Evolutionary conservation across 2,113 vertebrate species (phyloP).

Genomic region (Brienomyrus longianalis): DNA sequence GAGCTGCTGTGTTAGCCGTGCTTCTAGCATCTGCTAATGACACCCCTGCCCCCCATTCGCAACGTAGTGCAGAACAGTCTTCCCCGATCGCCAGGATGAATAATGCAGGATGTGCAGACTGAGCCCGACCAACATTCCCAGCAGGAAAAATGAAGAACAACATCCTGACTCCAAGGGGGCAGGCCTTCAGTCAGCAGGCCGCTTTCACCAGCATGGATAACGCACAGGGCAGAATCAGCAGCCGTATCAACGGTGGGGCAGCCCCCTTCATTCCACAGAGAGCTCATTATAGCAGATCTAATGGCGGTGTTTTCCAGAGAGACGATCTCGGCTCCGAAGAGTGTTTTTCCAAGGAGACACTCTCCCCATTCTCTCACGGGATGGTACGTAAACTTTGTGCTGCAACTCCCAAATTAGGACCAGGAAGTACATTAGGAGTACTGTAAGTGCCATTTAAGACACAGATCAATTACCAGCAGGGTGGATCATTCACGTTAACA

Average conservation of each 20-base stretch:
- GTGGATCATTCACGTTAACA: neutral
- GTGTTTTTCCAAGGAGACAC: neutral
- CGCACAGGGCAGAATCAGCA: neutral
- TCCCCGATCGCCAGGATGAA: slow-evolving; percentile 30
- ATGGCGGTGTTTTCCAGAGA: neutral
- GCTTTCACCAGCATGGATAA: no score
- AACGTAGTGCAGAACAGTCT: neutral
- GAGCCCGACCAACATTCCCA: neutral
- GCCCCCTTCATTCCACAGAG: neutral
- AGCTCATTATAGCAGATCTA: neutral
- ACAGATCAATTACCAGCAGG: neutral
- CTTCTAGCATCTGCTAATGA: neutral
- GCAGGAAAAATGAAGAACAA: neutral
- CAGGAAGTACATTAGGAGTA: no score
- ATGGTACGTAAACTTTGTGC: neutral
- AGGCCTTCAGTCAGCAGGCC: no score
- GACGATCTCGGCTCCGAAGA: neutral
- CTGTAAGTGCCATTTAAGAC: neutral
- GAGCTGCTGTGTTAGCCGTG: neutral
- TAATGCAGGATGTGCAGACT: neutral
- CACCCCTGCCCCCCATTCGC: neutral
- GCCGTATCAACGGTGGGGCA: neutral
- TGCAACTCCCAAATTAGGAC: neutral
- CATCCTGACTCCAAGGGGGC: neutral
- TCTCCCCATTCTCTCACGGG: neutral